Evolutionary conservation across 2,113 vertebrate genomes (phyloP).

Genomic region (Dasyornis broadbenti): DNA sequence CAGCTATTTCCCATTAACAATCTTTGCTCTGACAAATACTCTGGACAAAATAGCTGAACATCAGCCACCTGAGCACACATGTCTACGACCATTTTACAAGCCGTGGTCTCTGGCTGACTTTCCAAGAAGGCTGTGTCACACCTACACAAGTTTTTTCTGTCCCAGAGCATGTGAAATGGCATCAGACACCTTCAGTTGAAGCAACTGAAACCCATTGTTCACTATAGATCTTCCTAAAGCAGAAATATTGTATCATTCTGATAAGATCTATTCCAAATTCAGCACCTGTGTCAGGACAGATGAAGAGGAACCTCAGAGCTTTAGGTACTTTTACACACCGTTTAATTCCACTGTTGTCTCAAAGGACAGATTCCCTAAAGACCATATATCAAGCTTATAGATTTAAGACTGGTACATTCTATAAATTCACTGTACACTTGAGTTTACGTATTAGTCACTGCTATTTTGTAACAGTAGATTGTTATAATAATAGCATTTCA

Average conservation of each 20-base stretch:
- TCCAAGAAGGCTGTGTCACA: background rate
- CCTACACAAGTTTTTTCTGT: background rate
- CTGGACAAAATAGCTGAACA: background rate
- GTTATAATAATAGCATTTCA: constrained; percentile 16
- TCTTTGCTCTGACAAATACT: background rate
- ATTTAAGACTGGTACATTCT: background rate
- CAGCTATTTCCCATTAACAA: background rate
- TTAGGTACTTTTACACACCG: background rate
- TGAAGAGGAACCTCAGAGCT: background rate
- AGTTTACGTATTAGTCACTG: constrained; percentile 20
- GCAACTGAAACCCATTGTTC: background rate
- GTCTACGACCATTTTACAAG: background rate
- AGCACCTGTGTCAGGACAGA: background rate
- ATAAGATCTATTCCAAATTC: background rate
- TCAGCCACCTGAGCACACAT: background rate
- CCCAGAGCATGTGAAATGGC: background rate
- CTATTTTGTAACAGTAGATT: background rate
- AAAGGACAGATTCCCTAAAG: background rate
- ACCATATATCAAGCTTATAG: background rate
- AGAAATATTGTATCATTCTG: background rate
- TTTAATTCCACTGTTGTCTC: background rate
- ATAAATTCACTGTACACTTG: background rate
- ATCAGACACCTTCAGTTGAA: background rate
- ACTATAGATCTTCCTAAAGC: background rate
- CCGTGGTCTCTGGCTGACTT: background rate